Percentiles rank a stretch among this genome's conserved stretches.
Conservation (phyloP, 2,888 invertebrate species). For the Antitype chi region DNA sequence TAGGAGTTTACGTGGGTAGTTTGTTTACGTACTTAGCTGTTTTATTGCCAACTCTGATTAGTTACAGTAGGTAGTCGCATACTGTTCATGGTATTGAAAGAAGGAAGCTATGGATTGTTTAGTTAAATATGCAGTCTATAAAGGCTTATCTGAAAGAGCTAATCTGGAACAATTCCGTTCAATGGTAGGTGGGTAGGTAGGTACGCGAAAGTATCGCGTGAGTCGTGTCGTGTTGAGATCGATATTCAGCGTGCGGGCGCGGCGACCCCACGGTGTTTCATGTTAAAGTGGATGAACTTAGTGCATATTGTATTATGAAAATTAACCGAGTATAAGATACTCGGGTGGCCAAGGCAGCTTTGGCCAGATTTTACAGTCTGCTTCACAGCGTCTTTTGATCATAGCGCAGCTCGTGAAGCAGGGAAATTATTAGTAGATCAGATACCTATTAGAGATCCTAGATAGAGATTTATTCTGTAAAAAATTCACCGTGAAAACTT, state of each 20-base stretch:
- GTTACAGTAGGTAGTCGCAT: background rate
- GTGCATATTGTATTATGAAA: slow-evolving; percentile 58
- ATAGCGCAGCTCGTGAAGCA: slow-evolving; percentile 6
- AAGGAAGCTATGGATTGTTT: slow-evolving; percentile 22
- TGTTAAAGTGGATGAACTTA: slow-evolving; percentile 65
- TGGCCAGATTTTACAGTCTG: slow-evolving; percentile 52
- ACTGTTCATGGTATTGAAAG: slow-evolving; percentile 5
- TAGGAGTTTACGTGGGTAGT: background rate
- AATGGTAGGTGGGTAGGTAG: slow-evolving; percentile 45
- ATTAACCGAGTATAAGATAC: slow-evolving; percentile 13
- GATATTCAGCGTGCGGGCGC: slow-evolving; percentile 80
- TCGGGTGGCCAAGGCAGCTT: slow-evolving; percentile 21
- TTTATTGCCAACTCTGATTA: slow-evolving; percentile 5
- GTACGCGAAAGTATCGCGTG: slow-evolving; percentile 78
- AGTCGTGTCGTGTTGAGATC: slow-evolving; percentile 75
- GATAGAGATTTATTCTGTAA: background rate
- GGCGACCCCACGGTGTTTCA: slow-evolving; percentile 75
- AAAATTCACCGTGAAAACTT: background rate
- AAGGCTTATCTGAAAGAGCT: slow-evolving; percentile 64
- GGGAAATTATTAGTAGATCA: background rate
- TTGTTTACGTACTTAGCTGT: slow-evolving; percentile 11
- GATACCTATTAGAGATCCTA: background rate
- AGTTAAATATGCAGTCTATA: slow-evolving; percentile 25
- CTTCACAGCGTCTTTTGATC: slow-evolving; percentile 48
- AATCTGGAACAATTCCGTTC: slow-evolving; percentile 71